Base-by-base conservation (phyloP, 2,797 vertebrate species). In the Hybognathus amarus region DNA sequence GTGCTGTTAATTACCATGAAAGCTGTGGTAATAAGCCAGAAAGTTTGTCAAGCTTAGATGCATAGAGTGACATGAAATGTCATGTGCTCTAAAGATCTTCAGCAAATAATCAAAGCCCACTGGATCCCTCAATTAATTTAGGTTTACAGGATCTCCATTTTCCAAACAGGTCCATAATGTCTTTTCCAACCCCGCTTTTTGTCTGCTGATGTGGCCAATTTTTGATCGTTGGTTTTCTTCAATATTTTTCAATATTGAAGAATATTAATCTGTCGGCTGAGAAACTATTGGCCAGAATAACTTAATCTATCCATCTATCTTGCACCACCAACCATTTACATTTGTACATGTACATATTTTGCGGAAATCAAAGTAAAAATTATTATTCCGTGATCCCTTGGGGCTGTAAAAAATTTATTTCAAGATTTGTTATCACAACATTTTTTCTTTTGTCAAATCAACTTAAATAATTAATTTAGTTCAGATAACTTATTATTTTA, bases 1-100 rank as follows among this genome's bases (percentile, higher is more conserved):
- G 30, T 64, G 80, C 64, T 81, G 38, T 73, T 81, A 80, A 47
- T 74, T 81, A 30, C 40, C 42, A 50, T 64, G 42, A 81, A 73
- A 73, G n/a, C 69, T 38, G 42, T 13, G 42, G 45, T 73, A 73
- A 73, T 50, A 81, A 45, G 20, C 27, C 22, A 64, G 42, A 74
- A 74, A 27, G 42, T 82, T 82, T 82, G 22, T 74, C 6, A 3
- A 38, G 22, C 9, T 81, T 73, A 42, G 15, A 71, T 82, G 42
- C 59, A 52, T 47, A 38, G 40, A 33, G 27, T 73, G 30, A n/a
- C 69, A 24, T n/a, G 22, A 73, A 63, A 61, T 61, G 20, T 42
- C 4, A 59, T 70, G 13, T 50, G 22, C 69, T 74, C 13, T 17
- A 36, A 71, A 38, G 13, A 71, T 61, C 27, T 63, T 36, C 40